Evolutionary conservation across 2,888 invertebrate species (phyloP).

Genomic region (Hipparchia semele): DNA sequence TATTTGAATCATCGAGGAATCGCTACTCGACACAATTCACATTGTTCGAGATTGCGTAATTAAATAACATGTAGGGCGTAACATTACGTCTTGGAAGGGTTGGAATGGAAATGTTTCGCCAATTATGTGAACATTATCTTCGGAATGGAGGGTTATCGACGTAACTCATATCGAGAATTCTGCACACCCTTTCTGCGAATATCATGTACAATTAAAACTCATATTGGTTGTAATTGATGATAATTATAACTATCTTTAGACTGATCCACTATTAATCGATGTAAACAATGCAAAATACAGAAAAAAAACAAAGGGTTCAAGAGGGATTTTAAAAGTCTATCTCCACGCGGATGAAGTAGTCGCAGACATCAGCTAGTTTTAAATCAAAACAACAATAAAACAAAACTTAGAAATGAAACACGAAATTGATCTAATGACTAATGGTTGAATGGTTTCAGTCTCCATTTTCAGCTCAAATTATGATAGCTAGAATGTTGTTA

Average conservation of each 20-base stretch:
- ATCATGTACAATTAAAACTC: slow-evolving; percentile 23
- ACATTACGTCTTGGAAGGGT: slow-evolving; percentile 81
- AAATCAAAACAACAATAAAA: too few relatives aligned
- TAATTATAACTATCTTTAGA: background rate
- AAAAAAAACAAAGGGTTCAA: too few relatives aligned
- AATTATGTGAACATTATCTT: slow-evolving; percentile 81
- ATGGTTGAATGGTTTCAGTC: background rate
- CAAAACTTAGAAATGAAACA: too few relatives aligned
- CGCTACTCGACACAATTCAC: slow-evolving; percentile 71
- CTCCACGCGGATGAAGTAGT: too few relatives aligned
- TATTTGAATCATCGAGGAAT: slow-evolving; percentile 46
- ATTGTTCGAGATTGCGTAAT: slow-evolving; percentile 82
- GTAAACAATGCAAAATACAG: too few relatives aligned
- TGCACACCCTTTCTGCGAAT: slow-evolving; percentile 31
- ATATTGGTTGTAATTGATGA: slow-evolving; percentile 11
- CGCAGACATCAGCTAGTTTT: too few relatives aligned
- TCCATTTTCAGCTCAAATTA: background rate
- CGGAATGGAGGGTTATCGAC: slow-evolving; percentile 79
- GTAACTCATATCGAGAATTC: slow-evolving; percentile 45
- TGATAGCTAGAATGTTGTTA: background rate
- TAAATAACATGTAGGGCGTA: slow-evolving; percentile 82
- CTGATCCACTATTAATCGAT: too few relatives aligned
- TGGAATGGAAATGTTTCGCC: slow-evolving; percentile 81
- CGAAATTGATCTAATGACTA: background rate
- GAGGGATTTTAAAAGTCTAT: too few relatives aligned